Percentiles rank a stretch among this genome's conserved stretches.
These are phyloP conservation scores for Nysson spinosus DNA, from an alignment of 2,888 invertebrate genomes.

Conservation along the genomic window DNA sequence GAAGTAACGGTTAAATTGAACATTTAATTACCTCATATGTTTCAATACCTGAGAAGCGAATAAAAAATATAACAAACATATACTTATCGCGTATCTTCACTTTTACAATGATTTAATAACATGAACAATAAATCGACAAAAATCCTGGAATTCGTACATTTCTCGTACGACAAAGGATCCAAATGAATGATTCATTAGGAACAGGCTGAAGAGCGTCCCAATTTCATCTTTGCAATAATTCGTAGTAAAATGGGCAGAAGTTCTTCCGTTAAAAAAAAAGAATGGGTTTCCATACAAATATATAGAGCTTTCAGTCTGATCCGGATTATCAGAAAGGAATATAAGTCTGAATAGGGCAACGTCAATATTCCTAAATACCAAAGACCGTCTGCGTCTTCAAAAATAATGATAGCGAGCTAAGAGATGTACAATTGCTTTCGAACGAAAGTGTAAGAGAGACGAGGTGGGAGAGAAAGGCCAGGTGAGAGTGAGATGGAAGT, in stretches of 20 bases:
- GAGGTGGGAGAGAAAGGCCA: conserved; percentile 1
- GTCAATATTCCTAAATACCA: conserved; percentile 10
- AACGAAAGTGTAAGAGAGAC: conserved; percentile 5
- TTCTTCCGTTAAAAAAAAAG: neutral
- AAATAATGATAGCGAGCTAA: conserved; percentile 37
- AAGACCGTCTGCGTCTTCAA: conserved; percentile 15
- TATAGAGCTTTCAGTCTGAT: conserved; percentile 3
- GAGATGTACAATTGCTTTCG: conserved; percentile 40
- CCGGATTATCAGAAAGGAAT: conserved; percentile 6
- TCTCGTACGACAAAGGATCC: neutral
- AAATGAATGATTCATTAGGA: neutral
- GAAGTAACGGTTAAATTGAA: no score
- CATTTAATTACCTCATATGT: no score
- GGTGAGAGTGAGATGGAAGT: neutral
- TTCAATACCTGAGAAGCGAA: no score
- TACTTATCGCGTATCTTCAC: no score
- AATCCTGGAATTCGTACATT: neutral
- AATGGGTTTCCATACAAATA: neutral
- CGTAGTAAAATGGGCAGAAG: neutral
- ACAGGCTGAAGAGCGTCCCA: neutral
- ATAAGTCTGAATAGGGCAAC: neutral
- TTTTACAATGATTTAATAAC: no score
- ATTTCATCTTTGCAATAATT: neutral
- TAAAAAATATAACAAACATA: no score
- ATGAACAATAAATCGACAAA: no score